Conservation (phyloP, 2,888 invertebrate species). For the Acanthoscelides obtectus region DNA sequence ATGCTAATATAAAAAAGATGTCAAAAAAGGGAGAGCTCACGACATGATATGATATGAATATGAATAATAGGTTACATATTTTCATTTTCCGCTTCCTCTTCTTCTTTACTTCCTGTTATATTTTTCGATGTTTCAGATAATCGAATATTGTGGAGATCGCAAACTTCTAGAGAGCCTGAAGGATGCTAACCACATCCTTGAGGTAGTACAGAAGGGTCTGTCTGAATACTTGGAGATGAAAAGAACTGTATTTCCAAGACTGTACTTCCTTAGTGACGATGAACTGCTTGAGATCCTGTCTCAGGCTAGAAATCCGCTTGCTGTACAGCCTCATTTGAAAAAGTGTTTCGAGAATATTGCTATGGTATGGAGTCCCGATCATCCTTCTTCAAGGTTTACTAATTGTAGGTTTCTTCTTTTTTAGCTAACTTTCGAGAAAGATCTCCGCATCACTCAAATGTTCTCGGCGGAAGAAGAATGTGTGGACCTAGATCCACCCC, state of each 20-base stretch:
- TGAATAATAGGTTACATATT: no score
- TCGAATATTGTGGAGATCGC: constrained; percentile 60
- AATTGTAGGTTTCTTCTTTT: constrained; percentile 8
- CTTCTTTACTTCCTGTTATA: background rate
- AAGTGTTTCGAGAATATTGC: constrained; percentile 81
- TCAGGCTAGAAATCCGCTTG: constrained; percentile 70
- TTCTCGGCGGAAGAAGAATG: constrained; percentile 73
- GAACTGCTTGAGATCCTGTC: constrained; percentile 77
- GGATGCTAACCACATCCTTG: constrained; percentile 65
- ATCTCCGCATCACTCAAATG: constrained; percentile 68
- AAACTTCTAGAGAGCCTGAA: constrained; percentile 63
- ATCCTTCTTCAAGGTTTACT: constrained; percentile 1
- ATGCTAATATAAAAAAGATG: no score
- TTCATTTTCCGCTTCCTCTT: no score
- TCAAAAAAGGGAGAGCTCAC: no score
- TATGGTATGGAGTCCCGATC: constrained; percentile 43
- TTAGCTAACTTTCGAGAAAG: constrained; percentile 64
- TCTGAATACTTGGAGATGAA: constrained; percentile 76
- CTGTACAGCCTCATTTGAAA: constrained; percentile 76
- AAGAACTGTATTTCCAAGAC: constrained; percentile 67
- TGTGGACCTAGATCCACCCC: constrained; percentile 59
- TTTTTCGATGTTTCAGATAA: constrained; percentile 49
- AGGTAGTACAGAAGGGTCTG: constrained; percentile 70
- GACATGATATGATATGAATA: no score
- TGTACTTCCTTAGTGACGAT: constrained; percentile 81